Evolutionary conservation across 2,888 invertebrate species (phyloP).

Genomic region (Chrysopilus asiliformis): DNA sequence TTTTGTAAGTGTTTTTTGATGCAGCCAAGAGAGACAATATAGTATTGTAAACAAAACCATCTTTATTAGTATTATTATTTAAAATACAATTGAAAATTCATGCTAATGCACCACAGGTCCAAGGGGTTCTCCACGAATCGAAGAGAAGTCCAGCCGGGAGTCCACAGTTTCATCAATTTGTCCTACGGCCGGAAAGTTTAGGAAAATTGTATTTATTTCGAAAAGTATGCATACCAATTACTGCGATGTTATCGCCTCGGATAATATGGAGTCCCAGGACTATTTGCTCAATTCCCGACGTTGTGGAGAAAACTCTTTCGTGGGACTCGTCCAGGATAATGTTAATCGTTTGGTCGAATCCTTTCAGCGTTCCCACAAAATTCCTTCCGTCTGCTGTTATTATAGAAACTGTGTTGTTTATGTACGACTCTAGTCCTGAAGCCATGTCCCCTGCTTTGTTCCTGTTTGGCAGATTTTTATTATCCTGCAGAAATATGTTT

Average conservation of each 20-base stretch:
- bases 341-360: conserved; percentile 99
- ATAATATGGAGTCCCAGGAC: conserved; percentile 95
- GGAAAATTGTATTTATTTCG: too few relatives aligned
- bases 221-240: too few relatives aligned
- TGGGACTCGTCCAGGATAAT: conserved; percentile 95
- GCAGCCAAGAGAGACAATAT: too few relatives aligned
- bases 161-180: conserved; percentile 74
- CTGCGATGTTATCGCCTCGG: conserved; percentile 93
- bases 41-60: too few relatives aligned
- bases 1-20: too few relatives aligned
- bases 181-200: too few relatives aligned
- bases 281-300: conserved; percentile 87
- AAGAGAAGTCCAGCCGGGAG: conserved; percentile 62
- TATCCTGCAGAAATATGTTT: too few relatives aligned
- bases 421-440: conserved; percentile 72
- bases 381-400: conserved; percentile 94
- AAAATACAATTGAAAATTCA: too few relatives aligned
- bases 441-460: conserved; percentile 63
- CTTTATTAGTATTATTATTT: too few relatives aligned
- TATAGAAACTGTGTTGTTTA: conserved; percentile 85
- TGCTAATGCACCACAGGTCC: conserved; percentile 70
- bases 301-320: conserved; percentile 91
- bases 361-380: conserved; percentile 93
- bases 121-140: conserved; percentile 71
- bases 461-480: too few relatives aligned